Conservation (phyloP, 2,888 invertebrate species). For the Isotomurus palustris region DNA sequence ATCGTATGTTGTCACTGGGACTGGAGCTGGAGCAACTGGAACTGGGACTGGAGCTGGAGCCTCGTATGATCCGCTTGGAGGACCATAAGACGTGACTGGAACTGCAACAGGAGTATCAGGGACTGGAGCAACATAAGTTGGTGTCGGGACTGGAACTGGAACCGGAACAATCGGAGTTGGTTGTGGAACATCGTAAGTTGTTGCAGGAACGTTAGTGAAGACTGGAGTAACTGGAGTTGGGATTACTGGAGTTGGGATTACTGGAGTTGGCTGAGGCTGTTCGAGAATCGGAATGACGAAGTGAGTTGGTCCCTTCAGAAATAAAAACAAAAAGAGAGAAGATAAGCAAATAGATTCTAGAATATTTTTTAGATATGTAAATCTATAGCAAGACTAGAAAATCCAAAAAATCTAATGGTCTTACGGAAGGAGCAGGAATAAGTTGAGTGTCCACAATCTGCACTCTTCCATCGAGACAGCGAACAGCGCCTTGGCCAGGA, state of each 20-base stretch:
- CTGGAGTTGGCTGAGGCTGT: background rate
- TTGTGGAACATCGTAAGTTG: background rate
- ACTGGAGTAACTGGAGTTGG: background rate
- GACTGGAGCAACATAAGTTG: background rate
- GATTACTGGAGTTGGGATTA: background rate
- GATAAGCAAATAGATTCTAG: no score
- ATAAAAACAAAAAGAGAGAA: background rate
- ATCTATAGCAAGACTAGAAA: no score
- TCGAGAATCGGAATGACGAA: constrained; percentile 4
- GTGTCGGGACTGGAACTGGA: constrained; percentile 10
- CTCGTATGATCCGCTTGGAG: constrained; percentile 11
- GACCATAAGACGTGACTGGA: constrained; percentile 3
- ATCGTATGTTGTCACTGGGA: background rate
- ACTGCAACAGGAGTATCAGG: no score
- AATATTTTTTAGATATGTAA: no score
- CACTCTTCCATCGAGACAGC: constrained; percentile 38
- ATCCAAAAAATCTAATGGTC: no score
- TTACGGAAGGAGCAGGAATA: no score
- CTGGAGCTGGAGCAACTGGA: constrained; percentile 4
- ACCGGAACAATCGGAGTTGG: constrained; percentile 9
- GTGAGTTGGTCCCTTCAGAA: background rate
- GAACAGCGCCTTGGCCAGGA: constrained; percentile 36
- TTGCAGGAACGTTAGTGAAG: background rate
- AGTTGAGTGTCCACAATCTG: no score
- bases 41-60: constrained; percentile 12